Percentiles rank a stretch among this genome's conserved stretches.
Evolutionary conservation across 2,888 invertebrate species (phyloP).

Genomic region (Heteropelma amictum): DNA sequence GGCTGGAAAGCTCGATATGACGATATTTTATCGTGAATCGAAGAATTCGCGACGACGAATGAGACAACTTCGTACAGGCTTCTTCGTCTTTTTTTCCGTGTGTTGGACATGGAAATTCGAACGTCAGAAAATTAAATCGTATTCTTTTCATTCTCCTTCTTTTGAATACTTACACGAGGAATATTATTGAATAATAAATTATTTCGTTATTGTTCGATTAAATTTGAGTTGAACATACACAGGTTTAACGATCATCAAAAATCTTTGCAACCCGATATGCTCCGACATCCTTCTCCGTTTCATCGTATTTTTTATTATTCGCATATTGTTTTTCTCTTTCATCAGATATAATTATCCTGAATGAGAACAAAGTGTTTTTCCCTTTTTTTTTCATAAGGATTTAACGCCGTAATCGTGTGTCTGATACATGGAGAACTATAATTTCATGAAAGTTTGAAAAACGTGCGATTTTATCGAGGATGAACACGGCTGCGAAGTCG

Average conservation of each 20-base stretch:
- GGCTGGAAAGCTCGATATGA: neutral
- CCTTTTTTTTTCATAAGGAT: no score
- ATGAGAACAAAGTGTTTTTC: neutral
- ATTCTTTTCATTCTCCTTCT: conserved; percentile 3
- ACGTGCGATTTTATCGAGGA: no score
- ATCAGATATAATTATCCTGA: no score
- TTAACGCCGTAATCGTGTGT: no score
- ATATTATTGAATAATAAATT: conserved; percentile 49
- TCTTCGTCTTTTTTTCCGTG: neutral
- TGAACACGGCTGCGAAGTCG: no score
- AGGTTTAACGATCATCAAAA: conserved; percentile 41
- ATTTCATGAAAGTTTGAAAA: no score
- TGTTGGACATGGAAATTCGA: conserved; percentile 24
- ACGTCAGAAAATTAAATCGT: conserved; percentile 1
- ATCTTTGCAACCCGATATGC: conserved; percentile 51
- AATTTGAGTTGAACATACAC: conserved; percentile 22
- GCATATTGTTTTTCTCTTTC: no score
- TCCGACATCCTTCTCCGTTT: conserved; percentile 39
- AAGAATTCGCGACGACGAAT: conserved; percentile 12
- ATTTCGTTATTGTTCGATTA: conserved; percentile 6
- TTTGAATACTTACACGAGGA: conserved; percentile 33
- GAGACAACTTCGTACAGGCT: conserved; percentile 31
- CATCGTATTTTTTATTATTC: neutral
- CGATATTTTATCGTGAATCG: neutral
- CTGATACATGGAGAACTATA: no score